Evolutionary conservation across 2,113 vertebrate genomes (phyloP), one percentile per base, ranked within the genome.

Genomic region (Marcusenius ussheri): DNA sequence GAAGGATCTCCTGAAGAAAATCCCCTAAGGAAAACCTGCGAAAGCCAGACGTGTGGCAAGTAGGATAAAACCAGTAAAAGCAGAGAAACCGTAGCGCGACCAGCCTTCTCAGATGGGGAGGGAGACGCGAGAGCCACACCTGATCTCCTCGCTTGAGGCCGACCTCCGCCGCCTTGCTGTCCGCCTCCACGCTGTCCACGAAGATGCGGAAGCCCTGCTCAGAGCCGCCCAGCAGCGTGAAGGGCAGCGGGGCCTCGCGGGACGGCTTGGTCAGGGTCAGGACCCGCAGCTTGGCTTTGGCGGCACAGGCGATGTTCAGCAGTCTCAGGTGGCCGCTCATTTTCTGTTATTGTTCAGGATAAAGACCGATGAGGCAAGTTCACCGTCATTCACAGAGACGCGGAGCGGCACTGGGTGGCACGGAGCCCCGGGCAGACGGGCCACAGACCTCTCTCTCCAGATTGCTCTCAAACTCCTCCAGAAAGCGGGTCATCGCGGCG

Each of bases 401-500:
- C 27, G 17, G 31, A 17, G 4, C 5, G 70, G 4, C 35, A 0
- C 9, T 0, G 62, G 10, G n/a, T 0, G 62, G n/a, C 27, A 0
- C 13, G 1, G 74, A 8, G 74, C 31, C 35, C 35, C 15, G 5
- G 15, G 35, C n/a, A 56, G 77, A 83, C 77, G 46, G 27, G 24
- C n/a, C 2, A 89, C 94, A 94, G 92, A 99, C 98, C 96, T 99
- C 98, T 95, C 97, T 97, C 93, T 99, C 98, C 93, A 99, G 96
- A 94, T 99, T 99, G 95, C 96, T 98, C 94, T 99, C 98, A 94
- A 99, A 99, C 95, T 99, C 98, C 92, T 99, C 98, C 89, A 99
- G 95, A 95, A 99, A 99, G 91, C 93, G 96, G 92, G 98, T 99
- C 98, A 99, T 99, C 84, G 97, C 97, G 62, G 96, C 93, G 94